phyloP scores from a whole-genome alignment of 2,888 invertebrate species.

The Polietes domitor region DNA sequence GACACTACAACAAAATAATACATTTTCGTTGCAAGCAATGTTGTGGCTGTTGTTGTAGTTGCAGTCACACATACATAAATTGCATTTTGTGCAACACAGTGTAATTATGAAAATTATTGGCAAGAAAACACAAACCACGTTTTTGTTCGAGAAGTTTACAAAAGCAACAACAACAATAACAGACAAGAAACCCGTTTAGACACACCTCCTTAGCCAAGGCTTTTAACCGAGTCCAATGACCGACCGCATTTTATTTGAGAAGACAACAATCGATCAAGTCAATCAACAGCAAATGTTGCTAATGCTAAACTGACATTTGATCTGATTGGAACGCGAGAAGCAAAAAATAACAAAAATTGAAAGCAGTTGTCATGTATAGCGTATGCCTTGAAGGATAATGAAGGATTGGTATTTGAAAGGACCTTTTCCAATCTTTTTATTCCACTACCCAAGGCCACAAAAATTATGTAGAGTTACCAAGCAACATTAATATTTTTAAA shows the following conservation, averaged over 20 bases:
- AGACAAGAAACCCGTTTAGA: slow-evolving; percentile 35
- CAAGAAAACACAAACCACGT: slow-evolving; percentile 43
- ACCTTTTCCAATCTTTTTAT: no score
- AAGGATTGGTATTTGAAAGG: no score
- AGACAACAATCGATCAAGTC: slow-evolving; percentile 41
- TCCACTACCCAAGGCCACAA: no score
- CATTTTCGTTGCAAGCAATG: neutral
- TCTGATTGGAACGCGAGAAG: no score
- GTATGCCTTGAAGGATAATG: no score
- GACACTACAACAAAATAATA: neutral
- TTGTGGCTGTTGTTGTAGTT: neutral
- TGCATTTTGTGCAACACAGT: slow-evolving; percentile 15
- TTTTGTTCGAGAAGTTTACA: slow-evolving; percentile 59
- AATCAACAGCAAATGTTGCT: neutral
- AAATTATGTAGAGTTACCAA: no score
- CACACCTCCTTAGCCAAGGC: slow-evolving; percentile 61
- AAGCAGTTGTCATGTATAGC: neutral
- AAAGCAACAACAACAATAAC: neutral
- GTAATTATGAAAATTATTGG: slow-evolving; percentile 63
- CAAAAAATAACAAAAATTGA: slow-evolving; percentile 12
- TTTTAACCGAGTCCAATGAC: slow-evolving; percentile 36
- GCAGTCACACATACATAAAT: no score
- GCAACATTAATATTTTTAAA: no score
- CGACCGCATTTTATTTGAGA: slow-evolving; percentile 51
- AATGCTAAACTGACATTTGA: no score